Evolutionary conservation across 2,888 invertebrate species (phyloP).

Genomic region (Mimachlamys varia): DNA sequence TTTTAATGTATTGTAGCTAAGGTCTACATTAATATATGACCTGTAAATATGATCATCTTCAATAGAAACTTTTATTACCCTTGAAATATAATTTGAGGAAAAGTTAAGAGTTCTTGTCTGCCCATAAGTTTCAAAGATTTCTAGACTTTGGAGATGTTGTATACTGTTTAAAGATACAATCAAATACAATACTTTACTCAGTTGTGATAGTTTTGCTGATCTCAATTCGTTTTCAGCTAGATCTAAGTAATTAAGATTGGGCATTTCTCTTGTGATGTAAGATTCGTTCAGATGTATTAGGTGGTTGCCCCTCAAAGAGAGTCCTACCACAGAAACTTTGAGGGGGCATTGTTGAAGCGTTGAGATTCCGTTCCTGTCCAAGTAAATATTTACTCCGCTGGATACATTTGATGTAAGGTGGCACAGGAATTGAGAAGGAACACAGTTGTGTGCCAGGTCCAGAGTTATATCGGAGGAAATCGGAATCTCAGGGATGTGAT

Average conservation of each 20-base stretch:
- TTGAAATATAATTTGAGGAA: background rate
- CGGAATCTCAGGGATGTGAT: background rate
- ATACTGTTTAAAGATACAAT: background rate
- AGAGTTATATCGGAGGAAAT: background rate
- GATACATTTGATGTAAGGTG: background rate
- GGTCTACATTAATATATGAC: background rate
- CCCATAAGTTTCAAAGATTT: background rate
- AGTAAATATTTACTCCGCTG: background rate
- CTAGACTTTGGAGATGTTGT: background rate
- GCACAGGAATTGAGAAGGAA: background rate
- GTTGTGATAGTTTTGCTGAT: background rate
- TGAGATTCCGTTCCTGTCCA: background rate
- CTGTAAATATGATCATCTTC: too few species aligned
- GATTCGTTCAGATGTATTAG: background rate
- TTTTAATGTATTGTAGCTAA: background rate
- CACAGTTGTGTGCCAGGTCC: slow-evolving; percentile 13
- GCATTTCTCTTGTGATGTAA: background rate
- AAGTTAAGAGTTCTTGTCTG: background rate
- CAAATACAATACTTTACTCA: background rate
- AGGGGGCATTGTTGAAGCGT: background rate
- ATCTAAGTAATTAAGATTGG: background rate
- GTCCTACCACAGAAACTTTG: background rate
- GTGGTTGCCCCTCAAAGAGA: background rate
- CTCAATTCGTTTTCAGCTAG: background rate
- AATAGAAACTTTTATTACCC: background rate